These are phyloP conservation scores for Eriosoma lanigerum DNA, from an alignment of 1,140 invertebrate species.

Conservation along the genomic window DNA sequence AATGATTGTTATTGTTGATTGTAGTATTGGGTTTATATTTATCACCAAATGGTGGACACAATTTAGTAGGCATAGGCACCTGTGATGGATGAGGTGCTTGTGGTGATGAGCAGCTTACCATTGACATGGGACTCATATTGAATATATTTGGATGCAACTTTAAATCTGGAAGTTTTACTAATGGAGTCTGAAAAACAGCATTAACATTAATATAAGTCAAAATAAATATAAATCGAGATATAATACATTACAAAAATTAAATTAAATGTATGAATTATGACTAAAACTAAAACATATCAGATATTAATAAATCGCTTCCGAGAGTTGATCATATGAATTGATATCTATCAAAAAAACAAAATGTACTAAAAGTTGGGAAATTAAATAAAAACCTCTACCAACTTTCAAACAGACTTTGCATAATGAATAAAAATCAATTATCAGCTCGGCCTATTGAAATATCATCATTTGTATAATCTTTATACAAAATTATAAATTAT, in stretches of 20 bases:
- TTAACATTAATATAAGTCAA: neutral
- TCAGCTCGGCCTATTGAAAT: conserved; percentile 48
- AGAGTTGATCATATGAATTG: conserved; percentile 28
- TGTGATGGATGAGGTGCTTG: conserved; percentile 47
- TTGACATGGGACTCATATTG: conserved; percentile 42
- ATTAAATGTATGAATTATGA: too few species aligned
- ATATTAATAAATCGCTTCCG: conserved; percentile 38
- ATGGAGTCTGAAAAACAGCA: conserved; percentile 43
- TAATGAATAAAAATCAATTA: conserved; percentile 1
- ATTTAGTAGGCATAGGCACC: conserved; percentile 41
- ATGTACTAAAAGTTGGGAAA: neutral
- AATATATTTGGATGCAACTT: conserved; percentile 53
- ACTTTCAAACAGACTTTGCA: neutral
- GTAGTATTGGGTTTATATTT: conserved; percentile 22
- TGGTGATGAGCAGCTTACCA: conserved; percentile 20
- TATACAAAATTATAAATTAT: too few species aligned
- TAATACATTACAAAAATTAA: too few species aligned
- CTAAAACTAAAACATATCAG: neutral
- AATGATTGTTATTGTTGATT: conserved; percentile 48
- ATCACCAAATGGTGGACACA: conserved; percentile 33
- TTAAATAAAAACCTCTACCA: neutral
- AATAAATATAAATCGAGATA: neutral
- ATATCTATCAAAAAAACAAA: neutral
- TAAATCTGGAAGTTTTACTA: conserved; percentile 52
- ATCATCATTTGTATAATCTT: conserved; percentile 38